Percentiles rank a stretch among this genome's conserved stretches.
These are phyloP conservation scores for Bilobella aurantiaca DNA, from an alignment of 1,140 invertebrate species.

Conservation along the genomic window DNA sequence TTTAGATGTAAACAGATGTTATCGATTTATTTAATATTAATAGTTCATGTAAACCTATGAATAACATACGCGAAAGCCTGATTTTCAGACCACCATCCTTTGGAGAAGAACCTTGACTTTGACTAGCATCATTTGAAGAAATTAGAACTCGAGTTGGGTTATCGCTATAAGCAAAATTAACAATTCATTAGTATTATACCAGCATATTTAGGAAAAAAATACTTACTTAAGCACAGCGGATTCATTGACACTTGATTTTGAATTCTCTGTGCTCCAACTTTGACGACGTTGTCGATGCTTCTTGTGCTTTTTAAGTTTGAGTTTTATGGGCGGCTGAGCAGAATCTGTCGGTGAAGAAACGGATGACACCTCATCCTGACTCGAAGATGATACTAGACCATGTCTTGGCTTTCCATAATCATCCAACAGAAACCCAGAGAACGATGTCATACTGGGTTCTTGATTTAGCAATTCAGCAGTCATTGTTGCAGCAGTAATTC, in stretches of 20 bases:
- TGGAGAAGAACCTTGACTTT: neutral
- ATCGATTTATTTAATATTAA: too few relatives aligned
- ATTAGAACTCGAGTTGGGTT: neutral
- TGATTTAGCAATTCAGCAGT: neutral
- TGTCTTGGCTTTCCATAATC: neutral
- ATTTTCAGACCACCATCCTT: slow-evolving; percentile 14
- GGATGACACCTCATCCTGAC: slow-evolving; percentile 39
- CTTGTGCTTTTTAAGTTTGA: slow-evolving; percentile 5
- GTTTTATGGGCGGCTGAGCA: neutral
- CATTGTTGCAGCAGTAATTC: neutral
- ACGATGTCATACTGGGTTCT: neutral
- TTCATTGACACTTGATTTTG: neutral
- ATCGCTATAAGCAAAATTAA: neutral
- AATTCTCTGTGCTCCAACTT: neutral
- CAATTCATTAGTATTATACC: neutral
- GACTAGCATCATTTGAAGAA: neutral
- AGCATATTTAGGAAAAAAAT: neutral
- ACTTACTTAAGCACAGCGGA: neutral
- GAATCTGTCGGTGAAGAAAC: slow-evolving; percentile 37
- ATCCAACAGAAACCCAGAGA: neutral
- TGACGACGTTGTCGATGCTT: neutral
- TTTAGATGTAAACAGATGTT: too few relatives aligned
- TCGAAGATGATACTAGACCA: neutral
- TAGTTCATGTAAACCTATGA: too few relatives aligned
- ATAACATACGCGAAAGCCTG: slow-evolving; percentile 12